Percentiles rank a stretch among this genome's conserved stretches.
These are phyloP conservation scores for Anguilla obscura DNA, from an alignment of 2,797 vertebrate species.

Conservation along the genomic window DNA sequence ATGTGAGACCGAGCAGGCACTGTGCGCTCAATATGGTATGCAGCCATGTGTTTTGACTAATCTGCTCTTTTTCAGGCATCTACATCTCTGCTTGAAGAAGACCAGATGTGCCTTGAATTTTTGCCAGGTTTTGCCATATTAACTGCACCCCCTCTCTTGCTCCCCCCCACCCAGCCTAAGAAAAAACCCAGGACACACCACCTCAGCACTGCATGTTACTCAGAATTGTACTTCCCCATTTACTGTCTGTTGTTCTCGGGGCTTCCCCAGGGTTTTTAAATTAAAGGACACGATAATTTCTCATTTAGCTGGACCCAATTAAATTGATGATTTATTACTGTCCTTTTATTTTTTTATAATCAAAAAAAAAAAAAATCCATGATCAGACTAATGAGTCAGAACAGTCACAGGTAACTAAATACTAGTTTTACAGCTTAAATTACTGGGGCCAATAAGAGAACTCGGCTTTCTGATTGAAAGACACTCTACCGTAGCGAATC, in stretches of 20 bases:
- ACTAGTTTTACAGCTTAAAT: neutral
- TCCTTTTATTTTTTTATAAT: neutral
- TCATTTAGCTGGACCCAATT: neutral
- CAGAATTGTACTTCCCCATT: neutral
- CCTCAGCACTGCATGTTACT: neutral
- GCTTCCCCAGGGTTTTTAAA: neutral
- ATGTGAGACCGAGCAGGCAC: neutral
- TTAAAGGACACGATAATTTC: neutral
- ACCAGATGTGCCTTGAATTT: neutral
- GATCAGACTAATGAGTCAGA: slow-evolving; percentile 5
- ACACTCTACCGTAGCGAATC: neutral
- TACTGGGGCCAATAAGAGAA: neutral
- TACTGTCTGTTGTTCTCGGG: neutral
- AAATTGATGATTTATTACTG: neutral
- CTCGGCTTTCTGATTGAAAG: neutral
- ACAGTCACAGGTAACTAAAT: neutral
- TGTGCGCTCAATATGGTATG: neutral
- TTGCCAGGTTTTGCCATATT: neutral
- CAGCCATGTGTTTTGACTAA: neutral
- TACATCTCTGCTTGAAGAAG: neutral
- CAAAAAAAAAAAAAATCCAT: neutral
- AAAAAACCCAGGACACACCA: neutral
- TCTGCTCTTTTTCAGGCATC: neutral
- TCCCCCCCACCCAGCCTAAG: neutral
- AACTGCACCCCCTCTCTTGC: neutral